Conservation (phyloP, 2,888 invertebrate genomes). For the Sarcophaga subvicina region DNA sequence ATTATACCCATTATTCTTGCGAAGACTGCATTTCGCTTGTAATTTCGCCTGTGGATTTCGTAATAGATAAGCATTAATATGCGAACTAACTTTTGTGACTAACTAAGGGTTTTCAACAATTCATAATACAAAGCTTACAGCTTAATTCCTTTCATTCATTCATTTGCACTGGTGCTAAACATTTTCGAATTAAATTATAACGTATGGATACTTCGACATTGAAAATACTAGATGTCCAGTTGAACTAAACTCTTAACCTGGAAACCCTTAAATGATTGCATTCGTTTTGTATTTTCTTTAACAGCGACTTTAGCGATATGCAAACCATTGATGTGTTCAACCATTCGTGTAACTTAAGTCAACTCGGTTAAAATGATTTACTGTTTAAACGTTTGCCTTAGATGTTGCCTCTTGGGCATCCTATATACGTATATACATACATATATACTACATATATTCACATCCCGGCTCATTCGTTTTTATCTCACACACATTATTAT, state of each 20-base stretch:
- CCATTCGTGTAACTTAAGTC: neutral
- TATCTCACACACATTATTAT: conserved; percentile 37
- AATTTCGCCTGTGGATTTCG: neutral
- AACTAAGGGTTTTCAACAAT: neutral
- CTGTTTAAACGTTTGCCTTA: conserved; percentile 35
- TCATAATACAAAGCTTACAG: too few relatives aligned
- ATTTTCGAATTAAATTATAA: too few relatives aligned
- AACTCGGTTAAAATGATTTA: conserved; percentile 38
- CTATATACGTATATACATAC: neutral
- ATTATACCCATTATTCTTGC: neutral
- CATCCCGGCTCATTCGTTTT: conserved; percentile 30
- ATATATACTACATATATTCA: neutral
- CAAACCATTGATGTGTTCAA: conserved; percentile 19
- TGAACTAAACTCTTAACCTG: neutral
- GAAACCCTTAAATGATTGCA: conserved; percentile 5
- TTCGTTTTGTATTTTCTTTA: neutral
- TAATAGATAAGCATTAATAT: conserved; percentile 20
- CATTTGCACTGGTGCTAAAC: too few relatives aligned
- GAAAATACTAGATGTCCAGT: too few relatives aligned
- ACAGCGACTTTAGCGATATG: conserved; percentile 9
- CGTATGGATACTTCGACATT: too few relatives aligned
- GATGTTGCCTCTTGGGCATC: conserved; percentile 13
- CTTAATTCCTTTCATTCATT: too few relatives aligned
- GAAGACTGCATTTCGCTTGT: neutral
- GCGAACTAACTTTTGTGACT: neutral